Evolutionary conservation across 2,113 vertebrate species (phyloP).

Genomic region (Alosa alosa): DNA sequence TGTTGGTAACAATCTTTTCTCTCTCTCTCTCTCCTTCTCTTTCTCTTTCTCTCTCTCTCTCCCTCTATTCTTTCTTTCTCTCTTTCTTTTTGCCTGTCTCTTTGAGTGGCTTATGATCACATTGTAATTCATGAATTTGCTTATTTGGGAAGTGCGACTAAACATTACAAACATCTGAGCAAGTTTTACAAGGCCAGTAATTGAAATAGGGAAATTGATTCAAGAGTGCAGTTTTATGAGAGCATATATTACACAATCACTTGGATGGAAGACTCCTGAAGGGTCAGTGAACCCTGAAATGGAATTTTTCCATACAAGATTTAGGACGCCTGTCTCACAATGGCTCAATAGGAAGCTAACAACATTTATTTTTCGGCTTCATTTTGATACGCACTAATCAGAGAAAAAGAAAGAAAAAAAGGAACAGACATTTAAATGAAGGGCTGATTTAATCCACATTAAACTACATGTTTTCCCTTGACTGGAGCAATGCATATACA

Average conservation of each 20-base stretch:
- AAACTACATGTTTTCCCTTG: neutral
- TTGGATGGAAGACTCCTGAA: slow-evolving; percentile 47
- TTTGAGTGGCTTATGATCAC: neutral
- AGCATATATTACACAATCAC: slow-evolving; percentile 56
- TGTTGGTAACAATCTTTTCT: neutral
- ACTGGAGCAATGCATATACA: neutral
- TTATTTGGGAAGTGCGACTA: neutral
- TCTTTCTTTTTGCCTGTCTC: neutral
- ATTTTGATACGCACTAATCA: neutral
- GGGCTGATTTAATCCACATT: neutral
- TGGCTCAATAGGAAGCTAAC: slow-evolving; percentile 51
- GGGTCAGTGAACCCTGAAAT: slow-evolving; percentile 72
- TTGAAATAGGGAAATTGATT: slow-evolving; percentile 67
- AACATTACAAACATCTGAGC: slow-evolving; percentile 44
- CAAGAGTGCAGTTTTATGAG: slow-evolving; percentile 61
- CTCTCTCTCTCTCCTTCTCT: neutral
- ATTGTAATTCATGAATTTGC: slow-evolving; percentile 10
- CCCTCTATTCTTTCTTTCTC: neutral
- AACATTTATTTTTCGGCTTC: slow-evolving; percentile 38
- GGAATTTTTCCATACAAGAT: slow-evolving; percentile 65
- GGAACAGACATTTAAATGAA: neutral
- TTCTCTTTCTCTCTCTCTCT: neutral
- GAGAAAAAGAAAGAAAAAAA: too few species aligned
- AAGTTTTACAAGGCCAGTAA: slow-evolving; percentile 55
- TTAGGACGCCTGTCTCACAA: slow-evolving; percentile 57